Evolutionary conservation across 1,140 invertebrate genomes (phyloP).

Genomic region (Philopotamus ludificatus): DNA sequence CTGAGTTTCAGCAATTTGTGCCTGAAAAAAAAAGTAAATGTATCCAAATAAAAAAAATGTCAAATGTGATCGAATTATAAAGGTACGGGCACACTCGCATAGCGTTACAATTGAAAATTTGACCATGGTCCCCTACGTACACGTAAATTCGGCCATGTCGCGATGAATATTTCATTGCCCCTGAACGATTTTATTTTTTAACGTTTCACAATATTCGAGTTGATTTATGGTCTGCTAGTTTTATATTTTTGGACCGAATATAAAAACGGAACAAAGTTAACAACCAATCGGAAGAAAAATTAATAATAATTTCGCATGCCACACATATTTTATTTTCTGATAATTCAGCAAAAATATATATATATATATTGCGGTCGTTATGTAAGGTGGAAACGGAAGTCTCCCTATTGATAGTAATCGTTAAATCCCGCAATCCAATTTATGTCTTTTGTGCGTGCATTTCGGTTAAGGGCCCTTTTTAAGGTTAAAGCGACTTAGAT

Average conservation of each 20-base stretch:
- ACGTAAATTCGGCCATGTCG: too few species aligned
- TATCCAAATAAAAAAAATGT: too few species aligned
- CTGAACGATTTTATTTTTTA: slow-evolving; percentile 36
- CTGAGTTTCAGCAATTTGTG: too few species aligned
- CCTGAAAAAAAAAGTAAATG: too few species aligned
- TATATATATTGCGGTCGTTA: slow-evolving; percentile 20
- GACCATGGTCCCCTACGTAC: too few species aligned
- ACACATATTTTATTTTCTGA: not conserved
- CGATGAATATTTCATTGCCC: slow-evolving; percentile 38
- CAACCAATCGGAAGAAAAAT: not conserved
- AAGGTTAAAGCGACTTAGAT: slow-evolving; percentile 21
- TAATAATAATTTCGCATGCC: not conserved
- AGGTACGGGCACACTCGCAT: too few species aligned
- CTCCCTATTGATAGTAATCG: slow-evolving; percentile 38
- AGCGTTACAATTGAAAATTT: too few species aligned
- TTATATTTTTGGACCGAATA: slow-evolving; percentile 22
- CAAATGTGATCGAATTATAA: too few species aligned
- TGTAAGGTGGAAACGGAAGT: slow-evolving; percentile 4
- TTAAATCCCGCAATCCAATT: slow-evolving; percentile 38
- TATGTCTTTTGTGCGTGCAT: slow-evolving; percentile 34
- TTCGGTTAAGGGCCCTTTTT: slow-evolving; percentile 8
- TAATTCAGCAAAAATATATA: slow-evolving; percentile 28
- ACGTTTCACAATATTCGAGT: slow-evolving; percentile 24
- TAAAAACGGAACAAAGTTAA: too few species aligned
- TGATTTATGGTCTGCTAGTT: slow-evolving; percentile 34